Evolutionary conservation across 2,888 invertebrate genomes (phyloP), one percentile per base, ranked within the genome.

Genomic region (Encarsia formosa): DNA sequence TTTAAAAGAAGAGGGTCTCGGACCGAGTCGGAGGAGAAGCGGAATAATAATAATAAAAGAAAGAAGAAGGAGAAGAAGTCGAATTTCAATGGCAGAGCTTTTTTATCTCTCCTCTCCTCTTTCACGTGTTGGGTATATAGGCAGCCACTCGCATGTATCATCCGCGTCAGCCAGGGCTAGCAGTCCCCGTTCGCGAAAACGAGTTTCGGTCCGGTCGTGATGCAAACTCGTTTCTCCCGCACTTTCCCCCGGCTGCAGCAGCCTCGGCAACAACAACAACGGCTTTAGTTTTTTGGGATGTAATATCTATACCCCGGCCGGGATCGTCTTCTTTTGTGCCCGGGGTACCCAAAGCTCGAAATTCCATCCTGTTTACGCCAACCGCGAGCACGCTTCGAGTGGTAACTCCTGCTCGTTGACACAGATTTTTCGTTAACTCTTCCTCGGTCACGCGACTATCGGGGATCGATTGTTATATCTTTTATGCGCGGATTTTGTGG

Each of bases 351-450:
- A n/a, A n/a, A n/a, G n/a, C n/a, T n/a, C n/a, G n/a, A 61, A 68
- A 69, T 69, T 66, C 65, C 63, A 65, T 66, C 63, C 67, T 68
- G 67, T 67, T 67, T 70, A 66, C 66, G 63, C 64, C 59, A 53
- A 59, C 59, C 40, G 41, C 41, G 40, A 22, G 38, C 34, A 24
- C n/a, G n/a, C n/a, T n/a, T n/a, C n/a, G n/a, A n/a, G n/a, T n/a
- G n/a, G n/a, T n/a, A n/a, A 18, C 42, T 23, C 22, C 34, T 49
- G 50, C 53, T 60, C 52, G 56, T 56, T 65, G 66, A 66, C 66
- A 66, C 62, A 63, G 63, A 65, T 66, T 65, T 64, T 64, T 64
- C 60, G 61, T 63, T 61, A 63, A 61, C 56, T 60, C 23, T 38
- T 5, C 24, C n/a, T 16, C 29, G 8, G 46, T 52, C 38, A 37